A percentile compares a stretch with the other conserved stretches of the same genome.
phyloP scores from a whole-genome alignment of 2,113 vertebrate genomes.

The Perccottus glenii region DNA sequence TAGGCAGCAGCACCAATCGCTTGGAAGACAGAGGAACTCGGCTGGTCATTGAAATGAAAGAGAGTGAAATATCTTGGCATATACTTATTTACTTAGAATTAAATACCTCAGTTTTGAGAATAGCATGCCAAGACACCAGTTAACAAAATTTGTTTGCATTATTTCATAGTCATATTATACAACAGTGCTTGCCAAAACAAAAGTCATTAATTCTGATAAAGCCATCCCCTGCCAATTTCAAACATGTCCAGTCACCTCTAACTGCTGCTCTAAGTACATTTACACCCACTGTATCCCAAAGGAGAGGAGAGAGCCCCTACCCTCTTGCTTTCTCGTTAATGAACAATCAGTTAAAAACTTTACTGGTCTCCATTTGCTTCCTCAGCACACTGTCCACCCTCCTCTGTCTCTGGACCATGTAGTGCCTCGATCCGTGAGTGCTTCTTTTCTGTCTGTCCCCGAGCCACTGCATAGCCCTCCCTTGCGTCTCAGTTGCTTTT shows the following conservation, averaged over 20 bases:
- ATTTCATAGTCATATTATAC: constrained; percentile 40
- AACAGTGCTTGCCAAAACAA: constrained; percentile 29
- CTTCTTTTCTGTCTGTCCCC: constrained; percentile 18
- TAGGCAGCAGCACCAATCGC: constrained; percentile 12
- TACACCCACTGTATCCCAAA: constrained; percentile 11
- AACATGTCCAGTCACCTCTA: constrained; percentile 51
- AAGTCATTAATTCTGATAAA: constrained; percentile 19
- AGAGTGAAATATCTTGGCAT: constrained; percentile 5
- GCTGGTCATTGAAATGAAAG: constrained; percentile 18
- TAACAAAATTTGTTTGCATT: constrained; percentile 51
- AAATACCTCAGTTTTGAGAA: constrained; percentile 12
- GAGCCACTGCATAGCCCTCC: constrained; percentile 10
- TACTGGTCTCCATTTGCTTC: constrained; percentile 43
- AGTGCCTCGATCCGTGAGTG: constrained; percentile 2
- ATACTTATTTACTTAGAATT: neutral
- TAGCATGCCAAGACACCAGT: constrained; percentile 51
- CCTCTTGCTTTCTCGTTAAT: constrained; percentile 58
- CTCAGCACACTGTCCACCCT: constrained; percentile 57
- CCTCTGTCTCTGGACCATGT: constrained; percentile 23
- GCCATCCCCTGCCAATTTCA: constrained; percentile 21
- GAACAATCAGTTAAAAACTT: constrained; percentile 71
- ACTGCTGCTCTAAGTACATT: constrained; percentile 44
- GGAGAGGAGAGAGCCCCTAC: constrained; percentile 3
- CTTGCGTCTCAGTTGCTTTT: constrained; percentile 5
- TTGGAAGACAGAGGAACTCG: constrained; percentile 25